Conservation (phyloP, 30 jellyfish, hydroid and myxozoan genomes). For the Aurelia aurita complex sp. Pacific region DNA sequence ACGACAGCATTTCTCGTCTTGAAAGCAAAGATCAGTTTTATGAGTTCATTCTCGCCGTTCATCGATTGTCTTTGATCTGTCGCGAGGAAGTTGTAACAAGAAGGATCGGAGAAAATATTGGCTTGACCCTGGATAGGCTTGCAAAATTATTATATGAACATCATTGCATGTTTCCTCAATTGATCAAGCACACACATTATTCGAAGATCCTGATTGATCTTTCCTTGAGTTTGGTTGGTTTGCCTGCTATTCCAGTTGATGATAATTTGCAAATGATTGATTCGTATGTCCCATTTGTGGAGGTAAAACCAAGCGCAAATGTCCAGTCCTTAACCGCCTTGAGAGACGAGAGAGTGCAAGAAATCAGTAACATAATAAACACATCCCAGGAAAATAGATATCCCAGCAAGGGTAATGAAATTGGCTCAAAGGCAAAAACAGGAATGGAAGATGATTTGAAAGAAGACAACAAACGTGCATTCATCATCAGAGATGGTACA, state of each 20-base stretch:
- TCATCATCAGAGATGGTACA: background rate
- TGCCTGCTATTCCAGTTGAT: constrained; percentile 32
- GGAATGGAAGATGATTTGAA: background rate
- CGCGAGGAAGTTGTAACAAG: constrained; percentile 21
- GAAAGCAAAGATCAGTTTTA: constrained; percentile 62
- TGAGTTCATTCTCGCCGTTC: constrained; percentile 52
- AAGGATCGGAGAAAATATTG: constrained; percentile 39
- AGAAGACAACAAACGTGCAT: background rate
- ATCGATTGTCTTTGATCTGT: constrained; percentile 32
- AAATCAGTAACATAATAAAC: constrained; percentile 8
- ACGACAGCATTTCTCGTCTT: constrained; percentile 60
- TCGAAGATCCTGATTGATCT: constrained; percentile 38
- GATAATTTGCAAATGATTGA: constrained; percentile 40
- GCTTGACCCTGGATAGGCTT: constrained; percentile 25
- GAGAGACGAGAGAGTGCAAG: constrained; percentile 1
- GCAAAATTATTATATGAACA: constrained; percentile 51
- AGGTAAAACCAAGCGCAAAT: constrained; percentile 26
- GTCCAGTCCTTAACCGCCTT: constrained; percentile 18
- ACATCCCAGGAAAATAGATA: background rate
- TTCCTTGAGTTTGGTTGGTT: constrained; percentile 30
- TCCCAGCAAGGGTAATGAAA: background rate
- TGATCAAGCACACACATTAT: constrained; percentile 31
- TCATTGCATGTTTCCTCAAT: constrained; percentile 56
- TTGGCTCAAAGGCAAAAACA: background rate
- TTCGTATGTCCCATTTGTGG: constrained; percentile 28